Base-by-base conservation (phyloP, 2,888 invertebrate species). In the Mimumesa dahlbomi region DNA sequence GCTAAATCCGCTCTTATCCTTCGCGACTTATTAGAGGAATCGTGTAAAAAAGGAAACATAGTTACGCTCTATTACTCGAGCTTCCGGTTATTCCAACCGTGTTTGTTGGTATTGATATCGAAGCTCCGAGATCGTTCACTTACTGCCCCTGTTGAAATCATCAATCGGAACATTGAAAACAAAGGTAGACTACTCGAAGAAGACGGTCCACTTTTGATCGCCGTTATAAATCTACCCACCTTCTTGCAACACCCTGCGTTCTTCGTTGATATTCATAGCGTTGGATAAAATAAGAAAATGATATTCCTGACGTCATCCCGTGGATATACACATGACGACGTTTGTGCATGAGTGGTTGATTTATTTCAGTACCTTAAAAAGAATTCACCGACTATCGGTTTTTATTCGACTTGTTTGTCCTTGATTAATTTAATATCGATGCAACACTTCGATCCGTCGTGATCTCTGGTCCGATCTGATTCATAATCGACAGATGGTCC, bases 241-340 rank as follows among this genome's bases (percentile, higher is more conserved):
- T 45, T 21, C 13, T 46, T 31, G 14, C 18, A 13, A 25, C 21
- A 34, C 3, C 19, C 21, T 40, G 4, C 5, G 36, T 14, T 29
- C 13, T 7, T 21, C 13, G 13, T 45, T 34, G 16, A 16, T 53
- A 40, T 38, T 38, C 40, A 11, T 38, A 34, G 25, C 57, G 38
- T 38, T 19, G 54, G 36, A 50, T 62, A 73, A 66, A 73, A 50
- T 62, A 66, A 54, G 54, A 73, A 62, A 57, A 38, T 40, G 9
- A 49, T 59, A 34, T 50, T 57, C 16, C 11, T 57, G 50, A 66
- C 36, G 59, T 77, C 59, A 63, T 19, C 9, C 19, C 4, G 25
- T 36, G 5, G 9, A 43, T 57, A 14, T 34, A 40, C 18, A 21
- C 9, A 38, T 46, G 21, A 18, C 34, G 38, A 18, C 9, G 9